These are phyloP conservation scores for Lagopus muta DNA, from an alignment of 2,113 vertebrate genomes.

Conservation along the genomic window DNA sequence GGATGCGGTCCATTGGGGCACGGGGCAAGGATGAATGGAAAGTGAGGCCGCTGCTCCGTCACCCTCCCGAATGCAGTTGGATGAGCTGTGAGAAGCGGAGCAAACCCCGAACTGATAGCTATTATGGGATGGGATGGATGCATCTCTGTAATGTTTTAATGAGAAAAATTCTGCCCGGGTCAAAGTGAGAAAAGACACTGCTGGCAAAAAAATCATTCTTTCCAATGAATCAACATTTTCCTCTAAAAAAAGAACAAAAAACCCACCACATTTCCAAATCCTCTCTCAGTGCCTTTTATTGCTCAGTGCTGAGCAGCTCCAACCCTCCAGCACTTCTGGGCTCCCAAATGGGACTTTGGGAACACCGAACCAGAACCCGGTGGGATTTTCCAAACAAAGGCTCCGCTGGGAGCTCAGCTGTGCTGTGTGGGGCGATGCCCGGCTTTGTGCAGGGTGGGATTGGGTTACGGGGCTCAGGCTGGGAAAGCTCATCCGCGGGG, in stretches of 20 bases:
- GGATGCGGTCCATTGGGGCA: not conserved
- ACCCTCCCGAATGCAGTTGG: not conserved
- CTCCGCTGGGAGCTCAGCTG: not conserved
- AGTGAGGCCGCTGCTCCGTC: not conserved
- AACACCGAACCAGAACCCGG: not conserved
- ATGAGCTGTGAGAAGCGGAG: not conserved
- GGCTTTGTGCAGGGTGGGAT: not conserved
- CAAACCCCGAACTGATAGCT: not conserved
- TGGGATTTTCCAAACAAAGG: slow-evolving; percentile 27
- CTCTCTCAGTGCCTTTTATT: rapidly evolving
- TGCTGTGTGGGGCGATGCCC: not conserved
- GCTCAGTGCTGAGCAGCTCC: not conserved
- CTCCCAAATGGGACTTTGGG: not conserved
- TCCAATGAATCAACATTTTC: not conserved
- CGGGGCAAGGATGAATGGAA: not conserved
- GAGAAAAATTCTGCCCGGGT: not conserved
- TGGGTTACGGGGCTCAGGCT: slow-evolving; percentile 46
- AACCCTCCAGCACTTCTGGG: rapidly evolving
- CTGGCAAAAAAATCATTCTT: not conserved
- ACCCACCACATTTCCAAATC: not conserved
- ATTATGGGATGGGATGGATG: not conserved
- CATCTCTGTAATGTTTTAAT: not conserved
- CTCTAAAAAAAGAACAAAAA: not conserved
- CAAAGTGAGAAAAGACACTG: not conserved
- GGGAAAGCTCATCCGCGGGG: slow-evolving; percentile 25